Conservation (phyloP, 2,888 invertebrate species). For the Agrotis exclamationis region DNA sequence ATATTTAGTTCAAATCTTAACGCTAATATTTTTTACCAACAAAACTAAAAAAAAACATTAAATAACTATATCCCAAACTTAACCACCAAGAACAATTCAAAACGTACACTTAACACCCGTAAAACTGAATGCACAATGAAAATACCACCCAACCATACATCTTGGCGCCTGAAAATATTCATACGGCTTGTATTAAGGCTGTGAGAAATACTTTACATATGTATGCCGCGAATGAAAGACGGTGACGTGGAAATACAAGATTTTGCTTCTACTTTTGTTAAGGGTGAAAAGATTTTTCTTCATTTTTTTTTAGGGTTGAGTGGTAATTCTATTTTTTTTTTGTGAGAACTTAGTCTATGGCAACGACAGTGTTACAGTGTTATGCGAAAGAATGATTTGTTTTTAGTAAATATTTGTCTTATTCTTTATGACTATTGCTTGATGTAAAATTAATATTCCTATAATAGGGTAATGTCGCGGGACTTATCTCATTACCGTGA, state of each 20-base stretch:
- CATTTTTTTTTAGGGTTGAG: slow-evolving; percentile 11
- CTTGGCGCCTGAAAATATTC: slow-evolving; percentile 67
- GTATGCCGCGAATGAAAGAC: slow-evolving; percentile 53
- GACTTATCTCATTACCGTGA: no score
- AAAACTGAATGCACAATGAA: slow-evolving; percentile 72
- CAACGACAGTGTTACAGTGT: no score
- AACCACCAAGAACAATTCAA: slow-evolving; percentile 60
- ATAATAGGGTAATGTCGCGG: no score
- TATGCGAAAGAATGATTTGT: no score
- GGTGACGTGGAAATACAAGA: slow-evolving; percentile 43
- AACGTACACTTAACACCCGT: slow-evolving; percentile 64
- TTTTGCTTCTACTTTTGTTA: slow-evolving; percentile 45
- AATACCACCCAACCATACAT: slow-evolving; percentile 53
- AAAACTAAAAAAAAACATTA: slow-evolving; percentile 2
- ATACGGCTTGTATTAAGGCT: slow-evolving; percentile 51
- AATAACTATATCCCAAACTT: slow-evolving; percentile 50
- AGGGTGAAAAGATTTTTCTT: slow-evolving; percentile 20
- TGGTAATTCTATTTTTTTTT: not conserved
- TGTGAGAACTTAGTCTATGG: not conserved
- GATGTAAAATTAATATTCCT: no score
- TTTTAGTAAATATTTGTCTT: no score
- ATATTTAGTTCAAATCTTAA: no score
- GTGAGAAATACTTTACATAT: slow-evolving; percentile 56
- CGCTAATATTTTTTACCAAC: no score
- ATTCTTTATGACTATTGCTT: no score